Evolutionary conservation across 2,797 vertebrate species (phyloP).

Genomic region (Sebastes cheni): DNA sequence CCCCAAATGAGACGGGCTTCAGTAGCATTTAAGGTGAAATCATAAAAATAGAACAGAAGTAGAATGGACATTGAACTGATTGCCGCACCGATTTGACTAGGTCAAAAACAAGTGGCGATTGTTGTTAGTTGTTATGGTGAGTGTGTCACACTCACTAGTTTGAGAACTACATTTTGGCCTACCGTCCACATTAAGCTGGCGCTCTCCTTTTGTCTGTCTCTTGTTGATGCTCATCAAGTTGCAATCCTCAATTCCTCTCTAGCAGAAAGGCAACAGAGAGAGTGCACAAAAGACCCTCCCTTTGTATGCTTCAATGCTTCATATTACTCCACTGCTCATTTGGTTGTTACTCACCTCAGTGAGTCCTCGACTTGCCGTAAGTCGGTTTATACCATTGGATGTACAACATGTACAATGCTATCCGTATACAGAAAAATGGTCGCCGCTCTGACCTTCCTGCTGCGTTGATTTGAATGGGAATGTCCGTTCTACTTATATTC

Average conservation of each 20-base stretch:
- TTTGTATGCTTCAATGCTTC: neutral
- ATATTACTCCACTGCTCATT: neutral
- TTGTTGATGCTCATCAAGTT: too few relatives aligned
- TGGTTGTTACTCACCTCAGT: neutral
- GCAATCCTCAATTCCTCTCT: too few relatives aligned
- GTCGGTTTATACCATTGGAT: neutral
- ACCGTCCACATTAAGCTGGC: too few relatives aligned
- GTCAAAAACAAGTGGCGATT: too few relatives aligned
- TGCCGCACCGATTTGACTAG: too few relatives aligned
- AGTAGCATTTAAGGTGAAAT: neutral
- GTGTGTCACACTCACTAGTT: too few relatives aligned
- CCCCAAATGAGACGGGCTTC: neutral
- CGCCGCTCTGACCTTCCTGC: neutral
- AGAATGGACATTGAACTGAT: too few relatives aligned
- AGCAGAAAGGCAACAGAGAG: neutral
- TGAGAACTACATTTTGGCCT: too few relatives aligned
- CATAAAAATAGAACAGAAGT: neutral
- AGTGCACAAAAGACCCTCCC: neutral
- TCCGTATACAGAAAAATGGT: neutral
- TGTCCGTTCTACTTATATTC: neutral
- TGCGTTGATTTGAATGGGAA: neutral
- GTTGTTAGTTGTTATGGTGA: too few relatives aligned
- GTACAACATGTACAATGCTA: neutral
- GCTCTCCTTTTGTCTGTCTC: too few relatives aligned
- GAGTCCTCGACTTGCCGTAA: too few relatives aligned